Base-by-base conservation (phyloP, 2,113 vertebrate species). In the Peromyscus leucopus region DNA sequence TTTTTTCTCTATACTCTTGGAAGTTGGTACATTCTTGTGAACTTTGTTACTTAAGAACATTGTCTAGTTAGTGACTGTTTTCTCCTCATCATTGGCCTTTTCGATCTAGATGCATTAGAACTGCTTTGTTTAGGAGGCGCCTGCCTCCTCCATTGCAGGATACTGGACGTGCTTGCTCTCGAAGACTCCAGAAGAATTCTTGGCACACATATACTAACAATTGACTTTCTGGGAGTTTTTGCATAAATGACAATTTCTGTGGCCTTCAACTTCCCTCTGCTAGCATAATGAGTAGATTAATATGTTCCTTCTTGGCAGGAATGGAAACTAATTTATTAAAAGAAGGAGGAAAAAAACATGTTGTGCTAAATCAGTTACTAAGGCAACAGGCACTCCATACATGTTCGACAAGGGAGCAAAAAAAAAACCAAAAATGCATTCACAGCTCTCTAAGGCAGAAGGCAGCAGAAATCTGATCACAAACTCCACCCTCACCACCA, bases 311-410 rank as follows among this genome's bases (percentile, higher is more conserved):
- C 87, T 97, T 96, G 94, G 95, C 96, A 96, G 79, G 59, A 94
- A 94, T 95, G 79, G 85, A 90, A 88, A 96, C 93, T 82, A 86
- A 57, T 92, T 96, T 97, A 94, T 96, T 90, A 28, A 95, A 93
- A 94, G 79, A 59, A 93, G 59, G 16, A 94, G 51, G n/a, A 59
- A 92, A 85, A 95, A 75, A 90, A 57, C 86, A 96, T 96, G 82
- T 93, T 96, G 83, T 97, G 67, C 97, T 96, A 98, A 97, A 96
- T 95, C 89, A 65, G 92, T 97, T 95, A 74, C 97, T 78, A 96
- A 96, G 91, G 96, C 82, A 98, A 96, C 96, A 75, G 80, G 67
- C 78, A 78, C 84, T 88, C 79, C 94, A 93, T 94, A 96, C 71
- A 72, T 96, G 55, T 63, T 93, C 55, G 57, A 89, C 82, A 97